phyloP scores from a whole-genome alignment of 2,113 vertebrate genomes.

The Megaceryle torquata region DNA sequence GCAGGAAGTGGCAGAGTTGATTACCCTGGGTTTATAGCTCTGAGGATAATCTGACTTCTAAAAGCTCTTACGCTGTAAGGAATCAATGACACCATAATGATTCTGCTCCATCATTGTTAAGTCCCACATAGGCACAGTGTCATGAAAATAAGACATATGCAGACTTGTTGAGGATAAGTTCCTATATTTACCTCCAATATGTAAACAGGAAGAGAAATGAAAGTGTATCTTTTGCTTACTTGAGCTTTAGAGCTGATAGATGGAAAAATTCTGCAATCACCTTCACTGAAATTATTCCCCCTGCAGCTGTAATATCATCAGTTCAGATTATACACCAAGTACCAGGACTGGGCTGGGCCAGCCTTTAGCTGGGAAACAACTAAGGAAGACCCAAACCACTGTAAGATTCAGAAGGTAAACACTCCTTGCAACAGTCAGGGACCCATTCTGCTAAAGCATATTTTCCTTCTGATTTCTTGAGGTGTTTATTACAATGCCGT shows the following conservation, averaged over 20 bases:
- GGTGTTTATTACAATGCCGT: background rate
- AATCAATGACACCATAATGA: background rate
- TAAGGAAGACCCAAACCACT: background rate
- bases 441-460: background rate
- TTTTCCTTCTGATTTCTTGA: background rate
- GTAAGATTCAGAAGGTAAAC: background rate
- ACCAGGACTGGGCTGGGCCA: background rate
- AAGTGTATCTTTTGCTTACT: background rate
- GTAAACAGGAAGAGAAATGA: rapidly evolving
- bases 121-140: background rate
- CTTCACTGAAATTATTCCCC: background rate
- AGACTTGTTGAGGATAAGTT: background rate
- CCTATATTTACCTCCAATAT: background rate
- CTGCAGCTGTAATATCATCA: background rate
- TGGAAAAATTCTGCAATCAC: background rate
- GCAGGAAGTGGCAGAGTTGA: constrained; percentile 4
- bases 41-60: constrained; percentile 18
- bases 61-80: background rate
- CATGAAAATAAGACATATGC: constrained; percentile 43
- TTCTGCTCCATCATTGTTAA: constrained; percentile 26
- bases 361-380: background rate
- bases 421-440: rapidly evolving
- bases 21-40: background rate
- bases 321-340: background rate
- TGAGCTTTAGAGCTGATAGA: background rate